phyloP scores from a whole-genome alignment of 2,113 vertebrate genomes.

The Mastomys coucha region DNA sequence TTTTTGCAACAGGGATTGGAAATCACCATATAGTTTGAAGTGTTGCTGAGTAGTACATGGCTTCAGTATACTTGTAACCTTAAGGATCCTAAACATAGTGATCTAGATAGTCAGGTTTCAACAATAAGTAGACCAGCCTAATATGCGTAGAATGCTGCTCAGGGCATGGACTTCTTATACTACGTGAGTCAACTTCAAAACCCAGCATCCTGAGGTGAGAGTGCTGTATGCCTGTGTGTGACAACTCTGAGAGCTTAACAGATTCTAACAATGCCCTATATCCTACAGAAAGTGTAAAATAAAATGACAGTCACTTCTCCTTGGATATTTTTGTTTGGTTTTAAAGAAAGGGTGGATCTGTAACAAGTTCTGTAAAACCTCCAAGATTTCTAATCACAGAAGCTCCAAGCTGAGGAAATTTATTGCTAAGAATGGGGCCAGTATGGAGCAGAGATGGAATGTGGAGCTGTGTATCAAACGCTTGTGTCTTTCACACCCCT shows the following conservation, averaged over 20 bases:
- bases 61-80: slow-evolving; percentile 53
- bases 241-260: background rate
- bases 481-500: too few relatives aligned
- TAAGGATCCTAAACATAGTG: slow-evolving; percentile 35
- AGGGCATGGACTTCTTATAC: background rate
- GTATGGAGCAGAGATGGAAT: background rate
- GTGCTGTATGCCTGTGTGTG: background rate
- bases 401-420: background rate
- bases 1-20: background rate
- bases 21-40: slow-evolving; percentile 45
- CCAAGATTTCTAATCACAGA: background rate
- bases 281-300: slow-evolving; percentile 29
- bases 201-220: background rate
- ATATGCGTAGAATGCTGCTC: background rate
- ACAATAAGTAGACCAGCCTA: background rate
- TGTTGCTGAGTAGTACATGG: slow-evolving; percentile 5
- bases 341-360: slow-evolving; percentile 51
- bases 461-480: accelerated
- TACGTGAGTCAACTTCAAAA: background rate
- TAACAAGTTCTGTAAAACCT: background rate
- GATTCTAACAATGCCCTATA: background rate
- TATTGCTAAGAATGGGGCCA: background rate
- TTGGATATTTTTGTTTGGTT: slow-evolving; percentile 21
- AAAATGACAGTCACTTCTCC: background rate
- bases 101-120: slow-evolving; percentile 2